Conservation (phyloP, 2,113 vertebrate genomes). For the Calidris pugnax region DNA sequence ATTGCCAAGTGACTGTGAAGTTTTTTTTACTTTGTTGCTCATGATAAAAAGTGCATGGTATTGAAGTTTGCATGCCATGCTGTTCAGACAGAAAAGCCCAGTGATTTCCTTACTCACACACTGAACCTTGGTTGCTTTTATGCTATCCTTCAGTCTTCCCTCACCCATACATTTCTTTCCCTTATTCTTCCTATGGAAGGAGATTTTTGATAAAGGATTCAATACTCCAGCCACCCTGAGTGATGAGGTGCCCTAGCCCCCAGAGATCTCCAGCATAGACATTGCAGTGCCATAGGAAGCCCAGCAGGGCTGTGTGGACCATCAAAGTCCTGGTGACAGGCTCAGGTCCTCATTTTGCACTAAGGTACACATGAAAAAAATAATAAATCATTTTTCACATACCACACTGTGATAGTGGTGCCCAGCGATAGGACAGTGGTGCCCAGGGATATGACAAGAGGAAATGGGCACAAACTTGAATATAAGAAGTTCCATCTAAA, state of each 20-base stretch:
- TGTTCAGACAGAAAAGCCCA: neutral
- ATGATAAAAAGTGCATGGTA: neutral
- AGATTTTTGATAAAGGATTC: neutral
- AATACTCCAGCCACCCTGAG: neutral
- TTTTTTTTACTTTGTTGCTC: neutral
- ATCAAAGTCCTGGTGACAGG: neutral
- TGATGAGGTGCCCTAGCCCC: neutral
- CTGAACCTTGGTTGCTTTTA: neutral
- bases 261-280: neutral
- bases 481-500: no score
- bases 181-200: neutral
- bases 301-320: neutral
- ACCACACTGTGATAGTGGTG: no score
- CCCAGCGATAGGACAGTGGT: no score
- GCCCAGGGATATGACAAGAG: no score
- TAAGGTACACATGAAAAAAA: neutral
- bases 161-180: neutral
- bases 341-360: neutral
- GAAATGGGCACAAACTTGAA: no score
- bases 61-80: rapidly evolving
- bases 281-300: neutral
- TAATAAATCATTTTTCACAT: neutral
- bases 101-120: neutral
- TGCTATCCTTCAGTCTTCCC: neutral
- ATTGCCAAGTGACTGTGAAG: neutral